These are phyloP conservation scores for Myrmecobius fasciatus DNA, from an alignment of 2,113 vertebrate species.

Conservation along the genomic window DNA sequence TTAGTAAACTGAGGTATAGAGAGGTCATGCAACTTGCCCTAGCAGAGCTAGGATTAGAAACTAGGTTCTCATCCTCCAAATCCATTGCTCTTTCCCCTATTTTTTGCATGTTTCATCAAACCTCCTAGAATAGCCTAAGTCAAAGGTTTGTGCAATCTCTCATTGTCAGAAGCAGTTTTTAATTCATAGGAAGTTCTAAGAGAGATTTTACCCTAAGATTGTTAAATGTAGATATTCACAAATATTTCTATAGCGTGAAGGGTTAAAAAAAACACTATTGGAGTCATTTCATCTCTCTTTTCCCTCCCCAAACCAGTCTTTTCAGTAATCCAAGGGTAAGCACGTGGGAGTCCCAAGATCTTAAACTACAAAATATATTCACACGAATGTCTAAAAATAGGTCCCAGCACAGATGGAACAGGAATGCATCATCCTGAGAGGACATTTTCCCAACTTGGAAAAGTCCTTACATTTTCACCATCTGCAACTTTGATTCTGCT, in stretches of 20 bases:
- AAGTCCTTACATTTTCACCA: background rate
- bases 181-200: background rate
- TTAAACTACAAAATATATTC: background rate
- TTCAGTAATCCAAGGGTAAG: background rate
- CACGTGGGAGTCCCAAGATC: background rate
- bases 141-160: background rate
- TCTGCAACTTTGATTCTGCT: background rate
- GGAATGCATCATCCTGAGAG: background rate
- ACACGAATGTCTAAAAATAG: background rate
- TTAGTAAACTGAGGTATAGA: background rate
- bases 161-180: background rate
- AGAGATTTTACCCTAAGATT: background rate
- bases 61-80: background rate
- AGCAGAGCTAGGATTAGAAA: background rate
- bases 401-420: background rate
- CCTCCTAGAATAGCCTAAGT: background rate
- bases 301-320: background rate
- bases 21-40: background rate
- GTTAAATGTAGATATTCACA: accelerated
- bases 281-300: background rate
- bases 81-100: background rate
- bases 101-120: background rate
- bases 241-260: accelerated
- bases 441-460: accelerated
- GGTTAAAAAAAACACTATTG: accelerated